Evolutionary conservation across 2,113 vertebrate genomes (phyloP).

Genomic region (Progne subis): DNA sequence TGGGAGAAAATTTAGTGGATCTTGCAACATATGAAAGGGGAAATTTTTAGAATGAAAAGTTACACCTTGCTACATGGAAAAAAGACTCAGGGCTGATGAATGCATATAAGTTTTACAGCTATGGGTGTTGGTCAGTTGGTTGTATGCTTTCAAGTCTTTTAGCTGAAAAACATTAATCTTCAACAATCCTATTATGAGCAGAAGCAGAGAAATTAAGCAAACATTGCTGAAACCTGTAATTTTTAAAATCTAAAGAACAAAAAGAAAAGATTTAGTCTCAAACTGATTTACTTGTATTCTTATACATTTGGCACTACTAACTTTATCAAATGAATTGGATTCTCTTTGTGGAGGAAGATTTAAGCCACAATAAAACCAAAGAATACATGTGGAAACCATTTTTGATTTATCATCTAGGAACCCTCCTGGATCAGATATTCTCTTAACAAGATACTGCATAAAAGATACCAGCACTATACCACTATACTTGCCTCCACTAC

Average conservation of each 20-base stretch:
- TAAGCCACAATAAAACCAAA: neutral
- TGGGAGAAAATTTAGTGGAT: neutral
- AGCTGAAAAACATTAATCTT: conserved; percentile 25
- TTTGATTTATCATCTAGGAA: neutral
- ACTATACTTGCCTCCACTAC: neutral
- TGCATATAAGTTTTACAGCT: neutral
- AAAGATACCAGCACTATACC: neutral
- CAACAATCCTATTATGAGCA: neutral
- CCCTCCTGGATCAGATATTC: neutral
- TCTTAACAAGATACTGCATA: neutral
- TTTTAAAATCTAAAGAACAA: neutral
- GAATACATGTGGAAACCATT: neutral
- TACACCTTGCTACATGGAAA: neutral
- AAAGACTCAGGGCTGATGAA: neutral
- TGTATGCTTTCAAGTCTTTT: conserved; percentile 11
- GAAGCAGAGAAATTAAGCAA: neutral
- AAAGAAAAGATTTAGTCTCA: neutral
- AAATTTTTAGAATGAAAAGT: neutral
- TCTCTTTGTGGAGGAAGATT: neutral
- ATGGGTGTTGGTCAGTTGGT: neutral
- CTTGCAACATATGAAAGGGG: neutral
- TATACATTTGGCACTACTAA: neutral
- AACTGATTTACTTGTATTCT: neutral
- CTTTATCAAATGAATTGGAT: neutral
- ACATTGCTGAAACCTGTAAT: neutral